A percentile compares a stretch with the other conserved stretches of the same genome.
phyloP scores from a whole-genome alignment of 2,888 invertebrate species.

The Chloroclysta siterata region DNA sequence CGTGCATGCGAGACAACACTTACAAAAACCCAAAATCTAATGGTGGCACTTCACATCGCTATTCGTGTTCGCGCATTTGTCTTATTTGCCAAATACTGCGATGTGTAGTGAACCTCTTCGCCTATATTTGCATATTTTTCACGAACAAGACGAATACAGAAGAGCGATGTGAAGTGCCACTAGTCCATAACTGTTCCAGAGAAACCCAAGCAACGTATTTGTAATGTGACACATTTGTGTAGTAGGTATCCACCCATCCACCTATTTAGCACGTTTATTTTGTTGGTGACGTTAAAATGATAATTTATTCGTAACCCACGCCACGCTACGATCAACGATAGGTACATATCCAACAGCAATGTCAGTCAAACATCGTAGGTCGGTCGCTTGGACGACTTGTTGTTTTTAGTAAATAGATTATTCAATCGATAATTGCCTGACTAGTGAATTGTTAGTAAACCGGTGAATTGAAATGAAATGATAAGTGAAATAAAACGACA shows the following conservation, averaged over 20 bases:
- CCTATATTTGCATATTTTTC: too few relatives aligned
- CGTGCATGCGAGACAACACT: too few relatives aligned
- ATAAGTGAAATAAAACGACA: conserved; percentile 30
- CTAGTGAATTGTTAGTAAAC: conserved; percentile 19
- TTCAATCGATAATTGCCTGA: conserved; percentile 18
- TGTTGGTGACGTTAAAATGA: conserved; percentile 38
- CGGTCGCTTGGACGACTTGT: conserved; percentile 43
- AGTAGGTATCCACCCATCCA: background rate
- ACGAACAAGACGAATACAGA: too few relatives aligned
- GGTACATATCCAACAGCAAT: conserved; percentile 42
- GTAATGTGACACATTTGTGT: background rate
- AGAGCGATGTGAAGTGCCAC: too few relatives aligned
- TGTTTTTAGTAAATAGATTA: conserved; percentile 36
- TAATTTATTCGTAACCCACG: conserved; percentile 55
- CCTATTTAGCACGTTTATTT: background rate
- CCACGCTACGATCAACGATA: conserved; percentile 36
- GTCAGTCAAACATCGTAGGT: conserved; percentile 47
- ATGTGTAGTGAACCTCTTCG: too few relatives aligned
- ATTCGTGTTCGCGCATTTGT: too few relatives aligned
- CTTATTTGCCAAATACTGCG: too few relatives aligned
- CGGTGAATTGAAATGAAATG: conserved; percentile 18
- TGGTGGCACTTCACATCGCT: too few relatives aligned
- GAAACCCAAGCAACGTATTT: background rate
- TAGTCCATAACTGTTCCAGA: background rate
- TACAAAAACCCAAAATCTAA: too few relatives aligned